phyloP scores from a whole-genome alignment of 2,888 invertebrate species.

The Drosophila putrida region DNA sequence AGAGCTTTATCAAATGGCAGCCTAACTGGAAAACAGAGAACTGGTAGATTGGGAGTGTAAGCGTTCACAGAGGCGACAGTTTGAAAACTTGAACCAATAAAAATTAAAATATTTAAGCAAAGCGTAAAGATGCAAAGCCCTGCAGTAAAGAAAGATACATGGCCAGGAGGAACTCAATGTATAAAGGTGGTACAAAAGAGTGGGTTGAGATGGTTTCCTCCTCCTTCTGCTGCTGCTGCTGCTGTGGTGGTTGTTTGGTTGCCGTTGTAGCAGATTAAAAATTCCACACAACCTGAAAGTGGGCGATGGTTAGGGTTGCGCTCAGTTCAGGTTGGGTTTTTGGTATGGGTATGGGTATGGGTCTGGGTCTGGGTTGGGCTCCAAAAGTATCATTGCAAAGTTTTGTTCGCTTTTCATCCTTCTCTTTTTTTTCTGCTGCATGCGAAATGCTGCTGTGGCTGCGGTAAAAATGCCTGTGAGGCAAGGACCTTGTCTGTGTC shows the following conservation, averaged over 20 bases:
- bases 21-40: constrained; percentile 33
- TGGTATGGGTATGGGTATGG: constrained; percentile 1
- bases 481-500: constrained; percentile 48
- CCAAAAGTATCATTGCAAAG: constrained; percentile 77
- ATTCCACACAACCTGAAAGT: constrained; percentile 75
- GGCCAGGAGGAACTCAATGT: constrained; percentile 28
- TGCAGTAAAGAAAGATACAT: constrained; percentile 77
- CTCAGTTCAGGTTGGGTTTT: not conserved
- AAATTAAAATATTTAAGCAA: constrained; percentile 80
- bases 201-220: constrained; percentile 13
- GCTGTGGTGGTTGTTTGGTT: constrained; percentile 58
- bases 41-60: not conserved
- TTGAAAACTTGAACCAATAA: constrained; percentile 75
- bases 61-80: constrained; percentile 51
- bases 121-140: constrained; percentile 78
- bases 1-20: constrained; percentile 70
- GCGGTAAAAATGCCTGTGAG: constrained; percentile 72
- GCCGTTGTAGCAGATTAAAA: constrained; percentile 74
- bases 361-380: constrained; percentile 2
- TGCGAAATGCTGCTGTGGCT: constrained; percentile 67
- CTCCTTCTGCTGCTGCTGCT: constrained; percentile 5
- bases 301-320: constrained; percentile 19
- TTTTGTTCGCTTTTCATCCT: constrained; percentile 58
- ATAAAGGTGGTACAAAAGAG: constrained; percentile 4
- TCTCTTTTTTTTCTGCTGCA: constrained; percentile 46